Base-by-base conservation (phyloP, 2,797 vertebrate genomes). In the Cygnus olor region DNA sequence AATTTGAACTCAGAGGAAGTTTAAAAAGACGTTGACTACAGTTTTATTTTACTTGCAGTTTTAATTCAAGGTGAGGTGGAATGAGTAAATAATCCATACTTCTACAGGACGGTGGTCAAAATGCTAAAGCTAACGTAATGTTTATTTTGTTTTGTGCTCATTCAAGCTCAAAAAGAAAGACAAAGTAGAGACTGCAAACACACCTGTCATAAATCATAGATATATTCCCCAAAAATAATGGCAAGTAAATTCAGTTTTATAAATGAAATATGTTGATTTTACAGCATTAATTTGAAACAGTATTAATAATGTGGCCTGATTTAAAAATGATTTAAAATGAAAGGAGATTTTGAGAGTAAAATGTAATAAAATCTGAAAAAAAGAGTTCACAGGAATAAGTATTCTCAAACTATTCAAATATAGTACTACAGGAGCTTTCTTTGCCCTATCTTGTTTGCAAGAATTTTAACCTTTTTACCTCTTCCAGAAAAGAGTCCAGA, bases 71-170 rank as follows among this genome's bases (percentile, higher is more conserved):
- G 13, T 11, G 4, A 76, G 22, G 5, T 27, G 56, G 85, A 94
- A 77, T 66, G 42, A 66, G 24, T 44, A 85, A 44, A 78, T 51
- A 5, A 54, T 44, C 40, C 65, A 22, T 38, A 44, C 68, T 79
- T 93, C 80, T 60, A 58, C n/a, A 86, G 34, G 42, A 24, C 4
- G 44, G 22, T 3, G 66, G 38, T 70, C 36, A 30, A 84, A 85
- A 91, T 61, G 14, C 11, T 65, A 49, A 89, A 82, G 16, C 14
- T 73, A 58, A 56, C 20, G 27, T 25, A 86, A 77, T 66, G 14
- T 79, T 88, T 91, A 9, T 34, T 86, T 91, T 91, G 30, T 13
- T 84, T 91, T 90, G 28, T 89, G 15, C 9, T 94, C 58, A 81
- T 51, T 90, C 40, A 77, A 24, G 10, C 60, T 92, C 63, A 80